Conservation (phyloP, 2,888 invertebrate genomes). For the Eumacrocentrus americanus region DNA sequence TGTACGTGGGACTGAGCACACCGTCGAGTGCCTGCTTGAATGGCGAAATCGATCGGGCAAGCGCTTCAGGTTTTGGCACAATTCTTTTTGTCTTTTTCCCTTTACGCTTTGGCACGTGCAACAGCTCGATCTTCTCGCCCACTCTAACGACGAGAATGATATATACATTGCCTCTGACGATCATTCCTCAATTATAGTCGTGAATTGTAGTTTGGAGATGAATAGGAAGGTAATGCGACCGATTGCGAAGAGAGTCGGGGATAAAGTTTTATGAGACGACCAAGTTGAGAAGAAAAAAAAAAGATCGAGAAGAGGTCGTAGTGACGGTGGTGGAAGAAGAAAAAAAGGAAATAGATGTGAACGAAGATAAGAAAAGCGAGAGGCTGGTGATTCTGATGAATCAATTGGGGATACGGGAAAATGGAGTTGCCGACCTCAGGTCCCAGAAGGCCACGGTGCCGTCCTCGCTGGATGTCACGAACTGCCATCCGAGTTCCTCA, state of each 20-base stretch:
- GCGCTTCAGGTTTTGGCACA: constrained; percentile 63
- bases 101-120: constrained; percentile 48
- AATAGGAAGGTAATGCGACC: constrained; percentile 18
- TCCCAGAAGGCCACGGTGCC: constrained; percentile 77
- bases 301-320: not conserved
- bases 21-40: constrained; percentile 69
- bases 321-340: constrained; percentile 1
- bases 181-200: constrained; percentile 20
- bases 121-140: constrained; percentile 43
- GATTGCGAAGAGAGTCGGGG: constrained; percentile 5
- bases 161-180: constrained; percentile 1
- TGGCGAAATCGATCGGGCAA: constrained; percentile 68
- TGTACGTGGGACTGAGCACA: constrained; percentile 70
- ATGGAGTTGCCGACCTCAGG: constrained; percentile 61
- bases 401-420: constrained; percentile 23
- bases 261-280: constrained; percentile 21
- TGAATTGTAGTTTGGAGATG: constrained; percentile 21
- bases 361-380: constrained; percentile 6
- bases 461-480: constrained; percentile 71
- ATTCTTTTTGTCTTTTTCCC: constrained; percentile 24
- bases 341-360: constrained; percentile 16
- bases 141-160: not conserved
- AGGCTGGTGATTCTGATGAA: not conserved
- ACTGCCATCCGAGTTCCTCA: constrained; percentile 65
- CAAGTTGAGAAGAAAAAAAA: constrained; percentile 17